Conservation (phyloP, 2,797 vertebrate genomes). For the Anas bernieri region DNA sequence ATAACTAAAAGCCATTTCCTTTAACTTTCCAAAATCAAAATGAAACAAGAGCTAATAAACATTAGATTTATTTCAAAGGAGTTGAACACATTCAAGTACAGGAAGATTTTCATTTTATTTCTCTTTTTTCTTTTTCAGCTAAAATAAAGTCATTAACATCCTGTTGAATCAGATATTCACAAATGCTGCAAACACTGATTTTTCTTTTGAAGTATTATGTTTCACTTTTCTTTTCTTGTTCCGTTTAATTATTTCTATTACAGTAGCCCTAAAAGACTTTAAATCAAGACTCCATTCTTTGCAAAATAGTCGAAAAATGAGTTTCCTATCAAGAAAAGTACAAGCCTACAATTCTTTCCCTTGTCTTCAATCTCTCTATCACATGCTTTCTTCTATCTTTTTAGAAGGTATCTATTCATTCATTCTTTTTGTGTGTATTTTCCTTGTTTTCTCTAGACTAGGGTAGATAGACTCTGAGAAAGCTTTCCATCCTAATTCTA, state of each 20-base stretch:
- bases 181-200: neutral
- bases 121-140: neutral
- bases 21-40: constrained; percentile 1
- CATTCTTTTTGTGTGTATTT: neutral
- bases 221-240: neutral
- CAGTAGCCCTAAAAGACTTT: neutral
- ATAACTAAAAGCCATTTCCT: neutral
- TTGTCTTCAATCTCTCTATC: neutral
- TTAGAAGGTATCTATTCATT: constrained; percentile 13
- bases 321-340: constrained; percentile 14
- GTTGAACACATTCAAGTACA: neutral
- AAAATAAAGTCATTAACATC: neutral
- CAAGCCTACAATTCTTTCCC: neutral
- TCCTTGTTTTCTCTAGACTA: constrained; percentile 6
- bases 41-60: neutral
- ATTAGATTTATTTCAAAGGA: neutral
- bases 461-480: neutral
- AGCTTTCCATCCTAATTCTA: constrained; percentile 4
- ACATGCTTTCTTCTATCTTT: neutral
- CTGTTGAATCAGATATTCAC: neutral
- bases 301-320: neutral
- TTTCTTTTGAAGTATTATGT: neutral
- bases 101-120: neutral
- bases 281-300: neutral
- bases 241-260: neutral